A percentile compares a stretch with the other conserved stretches of the same genome.
Evolutionary conservation across 2,113 vertebrate genomes (phyloP).

Genomic region (Sphyrna mokarran): DNA sequence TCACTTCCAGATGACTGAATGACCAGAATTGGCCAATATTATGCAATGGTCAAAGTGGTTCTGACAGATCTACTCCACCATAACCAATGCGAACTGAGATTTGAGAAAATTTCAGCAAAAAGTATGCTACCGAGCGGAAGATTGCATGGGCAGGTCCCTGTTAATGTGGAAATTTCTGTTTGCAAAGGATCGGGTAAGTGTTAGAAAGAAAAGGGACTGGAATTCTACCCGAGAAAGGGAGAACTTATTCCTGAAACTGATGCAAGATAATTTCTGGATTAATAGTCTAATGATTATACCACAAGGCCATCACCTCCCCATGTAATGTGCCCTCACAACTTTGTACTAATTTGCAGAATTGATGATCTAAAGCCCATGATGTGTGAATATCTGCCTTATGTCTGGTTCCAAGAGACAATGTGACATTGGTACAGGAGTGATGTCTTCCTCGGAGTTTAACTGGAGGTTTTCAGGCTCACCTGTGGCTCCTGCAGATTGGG

Average conservation of each 20-base stretch:
- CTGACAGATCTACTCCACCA: neutral
- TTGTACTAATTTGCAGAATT: too few species aligned
- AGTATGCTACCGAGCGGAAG: too few species aligned
- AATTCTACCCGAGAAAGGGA: neutral
- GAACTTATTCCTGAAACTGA: neutral
- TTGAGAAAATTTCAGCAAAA: neutral
- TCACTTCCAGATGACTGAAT: neutral
- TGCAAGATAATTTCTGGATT: neutral
- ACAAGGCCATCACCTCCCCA: too few species aligned
- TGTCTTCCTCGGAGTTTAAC: too few species aligned
- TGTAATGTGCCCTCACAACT: too few species aligned
- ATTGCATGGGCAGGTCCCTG: neutral
- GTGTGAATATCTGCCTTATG: too few species aligned
- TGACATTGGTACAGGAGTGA: too few species aligned
- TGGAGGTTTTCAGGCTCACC: too few species aligned
- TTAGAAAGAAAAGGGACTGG: neutral
- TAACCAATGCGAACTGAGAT: neutral
- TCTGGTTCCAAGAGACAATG: too few species aligned
- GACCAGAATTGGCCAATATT: neutral
- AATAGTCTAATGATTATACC: too few species aligned
- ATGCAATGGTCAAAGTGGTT: neutral
- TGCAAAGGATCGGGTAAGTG: neutral
- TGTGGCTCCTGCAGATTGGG: too few species aligned
- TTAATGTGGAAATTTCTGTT: neutral
- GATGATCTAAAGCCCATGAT: too few species aligned